Base-by-base conservation (phyloP, 2,888 invertebrate species). In the Psococerastis gibbosa region DNA sequence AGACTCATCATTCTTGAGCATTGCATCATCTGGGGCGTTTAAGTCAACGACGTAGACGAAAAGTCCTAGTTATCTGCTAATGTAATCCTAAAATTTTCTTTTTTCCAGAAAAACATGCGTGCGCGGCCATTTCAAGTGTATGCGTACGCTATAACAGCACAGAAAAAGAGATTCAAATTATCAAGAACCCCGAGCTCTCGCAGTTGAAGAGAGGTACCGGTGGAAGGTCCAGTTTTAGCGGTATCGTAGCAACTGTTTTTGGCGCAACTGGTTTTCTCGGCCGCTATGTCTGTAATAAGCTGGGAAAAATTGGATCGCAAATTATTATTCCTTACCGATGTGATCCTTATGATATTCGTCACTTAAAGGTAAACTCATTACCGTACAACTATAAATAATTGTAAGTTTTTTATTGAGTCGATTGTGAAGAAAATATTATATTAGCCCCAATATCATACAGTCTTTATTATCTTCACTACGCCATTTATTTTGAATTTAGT, bases 171-270 rank as follows among this genome's bases (percentile, higher is more conserved):
- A 55, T 54, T 17, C 46, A 46, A 34, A 44, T 46, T 3, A 52
- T 54, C 11, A 53, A 54, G 35, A 53, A 52, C 15, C 48, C 55
- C 2, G 49, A 48, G 2, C 41, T 54, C n/a, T 44, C 79, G 6
- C 64, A 73, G 1, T 68, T 84, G 57, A 84, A 79, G 59, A 68
- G 80, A 49, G 89, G 88, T 22, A 83, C 87, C 16, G 89, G 88
- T 11, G 97, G 95, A 15, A 75, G 98, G 27, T 82, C 84, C 52
- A 95, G 94, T 56, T 98, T 97, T 61, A 97, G 84, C 64, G 98
- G 98, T 0, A 70, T 85, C 44, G 91, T 97, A 2, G 91, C 88
- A n/a, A 98, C 98, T n/a, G 83, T 98, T 1, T 95, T 97, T 60
- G 97, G 97, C 43, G 75, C 76, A 45, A 78, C 78, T 27, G 97